Conservation (phyloP, 2,113 vertebrate genomes). For the Carollia perspicillata region DNA sequence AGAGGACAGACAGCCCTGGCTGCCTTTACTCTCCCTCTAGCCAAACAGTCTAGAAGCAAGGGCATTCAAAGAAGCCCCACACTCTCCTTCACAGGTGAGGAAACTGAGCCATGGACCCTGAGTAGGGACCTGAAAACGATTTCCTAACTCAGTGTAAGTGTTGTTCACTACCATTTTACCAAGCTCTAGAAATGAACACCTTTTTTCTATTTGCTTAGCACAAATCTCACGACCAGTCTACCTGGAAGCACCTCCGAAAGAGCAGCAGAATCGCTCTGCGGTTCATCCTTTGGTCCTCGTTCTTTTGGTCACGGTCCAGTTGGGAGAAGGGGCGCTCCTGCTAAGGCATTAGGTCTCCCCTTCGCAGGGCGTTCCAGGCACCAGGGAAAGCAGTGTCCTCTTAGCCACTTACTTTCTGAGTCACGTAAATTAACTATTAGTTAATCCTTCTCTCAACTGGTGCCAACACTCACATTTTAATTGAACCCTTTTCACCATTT, state of each 20-base stretch:
- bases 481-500: neutral
- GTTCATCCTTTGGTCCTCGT: no score
- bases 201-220: neutral
- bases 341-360: neutral
- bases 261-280: neutral
- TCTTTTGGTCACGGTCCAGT: neutral
- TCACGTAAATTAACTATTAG: neutral
- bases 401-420: neutral
- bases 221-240: neutral
- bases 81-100: neutral
- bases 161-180: neutral
- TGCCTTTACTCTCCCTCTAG: no score
- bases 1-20: neutral
- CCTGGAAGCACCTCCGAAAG: neutral
- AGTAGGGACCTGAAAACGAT: neutral
- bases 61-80: no score
- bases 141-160: neutral
- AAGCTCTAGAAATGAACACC: neutral
- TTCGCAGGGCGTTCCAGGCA: neutral
- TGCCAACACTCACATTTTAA: neutral
- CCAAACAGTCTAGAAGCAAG: neutral
- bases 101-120: neutral
- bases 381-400: neutral
- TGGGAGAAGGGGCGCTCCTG: neutral
- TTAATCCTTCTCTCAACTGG: neutral